These are phyloP conservation scores for Sprattus sprattus DNA, from an alignment of 2,113 vertebrate species.

Conservation along the genomic window DNA sequence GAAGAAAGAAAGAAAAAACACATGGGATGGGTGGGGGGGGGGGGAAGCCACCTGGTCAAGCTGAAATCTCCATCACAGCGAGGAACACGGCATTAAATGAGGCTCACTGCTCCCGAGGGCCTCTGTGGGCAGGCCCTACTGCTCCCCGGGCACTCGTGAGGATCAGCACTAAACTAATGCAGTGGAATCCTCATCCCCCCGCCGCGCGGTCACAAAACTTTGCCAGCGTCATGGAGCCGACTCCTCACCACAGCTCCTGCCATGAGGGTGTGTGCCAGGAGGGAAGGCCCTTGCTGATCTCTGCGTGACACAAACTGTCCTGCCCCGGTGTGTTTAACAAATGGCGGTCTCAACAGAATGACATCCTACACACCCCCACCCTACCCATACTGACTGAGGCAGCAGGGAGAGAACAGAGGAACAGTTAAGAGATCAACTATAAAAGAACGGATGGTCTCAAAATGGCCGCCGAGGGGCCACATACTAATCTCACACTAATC, in stretches of 20 bases:
- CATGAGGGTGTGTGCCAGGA: neutral
- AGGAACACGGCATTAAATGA: slow-evolving; percentile 56
- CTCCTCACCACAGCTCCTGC: slow-evolving; percentile 8
- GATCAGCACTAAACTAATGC: slow-evolving; percentile 21
- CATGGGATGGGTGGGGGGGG: no score
- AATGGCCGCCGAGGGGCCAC: slow-evolving; percentile 41
- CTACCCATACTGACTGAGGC: slow-evolving; percentile 15
- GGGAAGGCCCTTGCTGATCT: neutral
- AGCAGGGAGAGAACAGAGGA: slow-evolving; percentile 32
- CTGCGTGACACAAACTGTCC: neutral
- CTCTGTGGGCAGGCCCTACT: slow-evolving; percentile 49
- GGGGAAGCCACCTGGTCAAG: slow-evolving; percentile 56
- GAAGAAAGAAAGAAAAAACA: neutral
- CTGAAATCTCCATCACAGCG: slow-evolving; percentile 61
- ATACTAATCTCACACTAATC: slow-evolving; percentile 36
- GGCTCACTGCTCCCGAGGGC: slow-evolving; percentile 52
- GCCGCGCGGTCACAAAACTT: neutral
- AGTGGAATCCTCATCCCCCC: slow-evolving; percentile 39
- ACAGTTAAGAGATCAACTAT: slow-evolving; percentile 40
- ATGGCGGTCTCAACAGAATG: neutral
- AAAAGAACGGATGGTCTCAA: slow-evolving; percentile 44
- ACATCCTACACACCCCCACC: slow-evolving; percentile 1
- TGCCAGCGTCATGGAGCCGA: neutral
- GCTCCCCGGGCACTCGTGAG: slow-evolving; percentile 51
- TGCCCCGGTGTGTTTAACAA: neutral